Percentiles rank a stretch among this genome's conserved stretches.
Conservation (phyloP, 64 coral and sea anemone genomes). For the Platygyra sinensis region DNA sequence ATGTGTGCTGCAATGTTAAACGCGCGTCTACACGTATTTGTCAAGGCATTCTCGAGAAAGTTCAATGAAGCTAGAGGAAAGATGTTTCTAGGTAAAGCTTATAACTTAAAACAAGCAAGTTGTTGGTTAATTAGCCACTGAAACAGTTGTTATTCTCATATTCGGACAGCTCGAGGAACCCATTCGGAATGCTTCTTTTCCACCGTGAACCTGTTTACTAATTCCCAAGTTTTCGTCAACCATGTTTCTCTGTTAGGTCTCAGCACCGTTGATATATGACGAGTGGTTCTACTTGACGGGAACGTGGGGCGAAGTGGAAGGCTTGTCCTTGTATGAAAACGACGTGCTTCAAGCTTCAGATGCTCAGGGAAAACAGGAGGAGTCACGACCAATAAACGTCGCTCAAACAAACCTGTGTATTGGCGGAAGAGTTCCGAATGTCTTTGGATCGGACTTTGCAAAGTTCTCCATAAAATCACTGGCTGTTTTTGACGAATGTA, state of each 20-base stretch:
- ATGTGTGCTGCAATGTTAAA: too few relatives aligned
- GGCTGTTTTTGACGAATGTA: conserved; percentile 75
- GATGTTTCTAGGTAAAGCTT: too few relatives aligned
- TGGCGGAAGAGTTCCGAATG: conserved; percentile 72
- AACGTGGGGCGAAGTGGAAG: conserved; percentile 75
- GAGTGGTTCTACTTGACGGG: conserved; percentile 69
- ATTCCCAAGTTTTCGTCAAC: not conserved
- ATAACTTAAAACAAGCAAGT: too few relatives aligned
- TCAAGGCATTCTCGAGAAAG: too few relatives aligned
- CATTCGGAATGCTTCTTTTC: too few relatives aligned
- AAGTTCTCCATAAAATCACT: conserved; percentile 76
- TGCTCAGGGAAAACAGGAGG: conserved; percentile 32
- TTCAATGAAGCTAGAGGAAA: too few relatives aligned
- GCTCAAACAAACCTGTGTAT: conserved; percentile 82
- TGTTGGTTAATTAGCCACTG: too few relatives aligned
- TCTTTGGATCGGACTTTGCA: conserved; percentile 62
- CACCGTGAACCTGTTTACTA: not conserved
- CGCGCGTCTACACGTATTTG: too few relatives aligned
- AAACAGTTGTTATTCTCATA: too few relatives aligned
- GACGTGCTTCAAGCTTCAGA: conserved; percentile 46
- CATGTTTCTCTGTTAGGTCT: conserved; percentile 31
- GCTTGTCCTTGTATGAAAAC: conserved; percentile 65
- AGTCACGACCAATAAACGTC: conserved; percentile 11
- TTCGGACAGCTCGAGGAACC: too few relatives aligned
- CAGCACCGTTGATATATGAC: conserved; percentile 14